Conservation (phyloP, 2,888 invertebrate genomes). For the Dendrolimus pini region DNA sequence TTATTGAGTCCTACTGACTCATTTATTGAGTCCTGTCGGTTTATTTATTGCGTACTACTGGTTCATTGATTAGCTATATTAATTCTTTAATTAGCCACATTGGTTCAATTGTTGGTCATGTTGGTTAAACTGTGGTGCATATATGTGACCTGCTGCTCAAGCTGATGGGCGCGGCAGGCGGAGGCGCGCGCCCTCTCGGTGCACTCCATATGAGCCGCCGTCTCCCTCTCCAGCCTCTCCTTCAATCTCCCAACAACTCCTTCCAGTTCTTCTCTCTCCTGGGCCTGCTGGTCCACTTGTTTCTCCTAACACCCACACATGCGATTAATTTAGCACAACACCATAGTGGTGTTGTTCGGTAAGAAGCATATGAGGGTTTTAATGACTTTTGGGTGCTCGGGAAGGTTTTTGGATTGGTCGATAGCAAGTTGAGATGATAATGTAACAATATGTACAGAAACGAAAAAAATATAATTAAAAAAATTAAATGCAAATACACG, state of each 20-base stretch:
- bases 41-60: no score
- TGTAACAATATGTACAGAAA: not conserved
- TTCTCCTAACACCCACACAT: conserved; percentile 80
- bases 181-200: conserved; percentile 81
- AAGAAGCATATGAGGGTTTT: conserved; percentile 2
- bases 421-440: no score
- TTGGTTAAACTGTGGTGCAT: not conserved
- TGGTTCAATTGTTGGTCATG: not conserved
- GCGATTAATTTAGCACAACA: conserved; percentile 13
- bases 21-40: no score
- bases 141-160: conserved; percentile 72
- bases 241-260: conserved; percentile 87
- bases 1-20: no score
- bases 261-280: conserved; percentile 95
- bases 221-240: conserved; percentile 92
- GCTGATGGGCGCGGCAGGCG: conserved; percentile 75
- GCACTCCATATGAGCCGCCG: conserved; percentile 90
- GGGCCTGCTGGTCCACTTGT: conserved; percentile 91
- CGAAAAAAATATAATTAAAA: no score
- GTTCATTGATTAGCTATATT: no score
- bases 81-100: not conserved
- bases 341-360: conserved; percentile 7
- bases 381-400: not conserved
- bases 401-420: not conserved
- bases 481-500: no score